Evolutionary conservation across 2,888 invertebrate species (phyloP), one percentile per base, ranked within the genome.

Genomic region (Prostheceraeus crozeri): DNA sequence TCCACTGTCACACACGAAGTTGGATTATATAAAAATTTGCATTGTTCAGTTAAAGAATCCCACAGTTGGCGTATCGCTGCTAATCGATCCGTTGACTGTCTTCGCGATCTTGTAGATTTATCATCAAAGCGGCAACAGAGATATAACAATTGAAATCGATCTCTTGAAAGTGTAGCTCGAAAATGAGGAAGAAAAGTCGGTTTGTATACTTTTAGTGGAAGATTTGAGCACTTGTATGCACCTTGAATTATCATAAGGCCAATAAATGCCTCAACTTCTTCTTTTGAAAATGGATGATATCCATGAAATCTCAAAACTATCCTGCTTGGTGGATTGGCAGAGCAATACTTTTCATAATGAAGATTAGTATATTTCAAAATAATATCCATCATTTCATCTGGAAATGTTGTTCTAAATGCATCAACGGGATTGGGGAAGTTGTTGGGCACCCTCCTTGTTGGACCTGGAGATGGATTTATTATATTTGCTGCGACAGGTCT

Each of bases 381-480:
- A n/a, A n/a, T n/a, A n/a, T n/a, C n/a, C n/a, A n/a, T n/a, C n/a
- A n/a, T n/a, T n/a, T 23, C 45, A 40, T n/a, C 6, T 40, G 45
- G 45, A 40, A 40, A 14, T 6, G 45, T 40, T 40, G 14, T 23
- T 40, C 45, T 40, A 40, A 40, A 40, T 40, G n/a, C 45, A 40
- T 40, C 45, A 40, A 40, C 21, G 14, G 45, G 45, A 40, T 40
- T 40, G 14, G 8, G 45, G 8, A 40, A 19, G 21, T 40, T 40
- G 6, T n/a, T n/a, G n/a, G n/a, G n/a, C n/a, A n/a, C n/a, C n/a
- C n/a, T n/a, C n/a, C n/a, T n/a, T n/a, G n/a, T n/a, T n/a, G n/a
- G n/a, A n/a, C n/a, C n/a, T n/a, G n/a, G n/a, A n/a, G 45, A 19
- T 6, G 45, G 45, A 19, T 40, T 23, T 6, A 40, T 14, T 14